Conservation (phyloP, 2,888 invertebrate species). For the Fragum sueziense region DNA sequence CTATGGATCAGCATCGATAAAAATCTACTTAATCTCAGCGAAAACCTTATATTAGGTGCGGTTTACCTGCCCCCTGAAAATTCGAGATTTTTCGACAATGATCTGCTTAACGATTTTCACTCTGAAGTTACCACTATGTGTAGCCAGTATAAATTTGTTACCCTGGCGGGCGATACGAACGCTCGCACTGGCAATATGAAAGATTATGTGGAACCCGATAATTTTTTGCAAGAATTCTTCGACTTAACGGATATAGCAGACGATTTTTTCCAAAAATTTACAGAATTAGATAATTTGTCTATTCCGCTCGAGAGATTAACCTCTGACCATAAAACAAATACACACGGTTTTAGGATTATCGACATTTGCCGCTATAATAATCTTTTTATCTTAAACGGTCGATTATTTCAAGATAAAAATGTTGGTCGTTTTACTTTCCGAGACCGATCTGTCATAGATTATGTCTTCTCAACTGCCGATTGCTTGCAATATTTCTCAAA, state of each 20-base stretch:
- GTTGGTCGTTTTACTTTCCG: conserved; percentile 23
- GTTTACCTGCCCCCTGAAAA: conserved; percentile 19
- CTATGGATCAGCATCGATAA: conserved; percentile 7
- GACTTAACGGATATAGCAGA: not conserved
- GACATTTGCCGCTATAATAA: conserved; percentile 14
- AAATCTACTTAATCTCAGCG: not conserved
- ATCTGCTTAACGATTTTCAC: not conserved
- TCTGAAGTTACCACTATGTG: not conserved
- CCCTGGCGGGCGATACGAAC: not conserved
- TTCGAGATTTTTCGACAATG: not conserved
- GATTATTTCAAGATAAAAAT: conserved; percentile 5
- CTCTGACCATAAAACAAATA: not conserved
- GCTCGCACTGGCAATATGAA: not conserved
- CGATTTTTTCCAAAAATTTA: not conserved
- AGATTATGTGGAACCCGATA: not conserved
- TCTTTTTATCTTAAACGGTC: conserved; percentile 30
- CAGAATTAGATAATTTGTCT: not conserved
- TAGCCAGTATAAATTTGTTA: not conserved
- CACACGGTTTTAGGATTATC: not conserved
- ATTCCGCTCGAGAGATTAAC: not conserved
- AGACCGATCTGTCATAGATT: conserved; percentile 27
- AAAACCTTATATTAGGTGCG: conserved; percentile 7
- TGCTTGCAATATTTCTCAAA: conserved; percentile 2
- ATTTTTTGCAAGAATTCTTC: conserved; percentile 1
- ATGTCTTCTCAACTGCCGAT: conserved; percentile 2